A percentile compares a stretch with the other conserved stretches of the same genome.
phyloP scores from a whole-genome alignment of 2,797 vertebrate species.

The Silurus aristotelis region DNA sequence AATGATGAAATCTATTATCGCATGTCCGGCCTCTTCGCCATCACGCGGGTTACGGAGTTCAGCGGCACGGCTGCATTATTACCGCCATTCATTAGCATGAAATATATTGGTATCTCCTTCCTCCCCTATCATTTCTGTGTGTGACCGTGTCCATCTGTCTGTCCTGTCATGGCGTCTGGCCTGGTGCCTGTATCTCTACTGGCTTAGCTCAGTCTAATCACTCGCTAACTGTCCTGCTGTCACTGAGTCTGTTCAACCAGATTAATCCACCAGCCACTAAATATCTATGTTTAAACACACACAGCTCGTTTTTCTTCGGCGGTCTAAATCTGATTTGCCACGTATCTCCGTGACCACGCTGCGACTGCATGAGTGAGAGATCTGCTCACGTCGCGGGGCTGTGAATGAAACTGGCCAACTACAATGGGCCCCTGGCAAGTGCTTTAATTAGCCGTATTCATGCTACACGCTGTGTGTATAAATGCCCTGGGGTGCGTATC shows the following conservation, averaged over 20 bases:
- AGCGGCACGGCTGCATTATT: slow-evolving; percentile 15
- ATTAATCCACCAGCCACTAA: slow-evolving; percentile 75
- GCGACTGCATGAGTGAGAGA: neutral
- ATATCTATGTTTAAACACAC: slow-evolving; percentile 62
- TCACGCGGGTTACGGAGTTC: neutral
- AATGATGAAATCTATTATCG: slow-evolving; percentile 18
- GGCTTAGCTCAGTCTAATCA: slow-evolving; percentile 75
- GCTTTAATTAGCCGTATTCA: neutral
- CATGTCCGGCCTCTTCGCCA: slow-evolving; percentile 7
- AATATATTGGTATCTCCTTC: slow-evolving; percentile 41
- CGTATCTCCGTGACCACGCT: neutral
- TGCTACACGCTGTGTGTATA: slow-evolving; percentile 1
- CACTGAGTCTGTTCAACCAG: slow-evolving; percentile 62
- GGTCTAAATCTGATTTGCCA: slow-evolving; percentile 3
- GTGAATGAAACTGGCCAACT: neutral
- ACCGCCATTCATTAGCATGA: slow-evolving; percentile 37
- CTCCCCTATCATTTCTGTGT: slow-evolving; percentile 19
- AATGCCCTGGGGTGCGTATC: neutral
- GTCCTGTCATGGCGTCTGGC: slow-evolving; percentile 59
- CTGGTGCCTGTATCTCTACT: slow-evolving; percentile 67
- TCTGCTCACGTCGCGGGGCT: neutral
- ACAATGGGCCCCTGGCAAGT: slow-evolving; percentile 10
- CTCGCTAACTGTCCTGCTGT: slow-evolving; percentile 71
- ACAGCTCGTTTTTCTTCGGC: slow-evolving; percentile 29
- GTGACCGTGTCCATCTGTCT: slow-evolving; percentile 36